phyloP scores from a whole-genome alignment of 37 sponge, comb jelly and placozoan species.

The Beroe forskalii region DNA sequence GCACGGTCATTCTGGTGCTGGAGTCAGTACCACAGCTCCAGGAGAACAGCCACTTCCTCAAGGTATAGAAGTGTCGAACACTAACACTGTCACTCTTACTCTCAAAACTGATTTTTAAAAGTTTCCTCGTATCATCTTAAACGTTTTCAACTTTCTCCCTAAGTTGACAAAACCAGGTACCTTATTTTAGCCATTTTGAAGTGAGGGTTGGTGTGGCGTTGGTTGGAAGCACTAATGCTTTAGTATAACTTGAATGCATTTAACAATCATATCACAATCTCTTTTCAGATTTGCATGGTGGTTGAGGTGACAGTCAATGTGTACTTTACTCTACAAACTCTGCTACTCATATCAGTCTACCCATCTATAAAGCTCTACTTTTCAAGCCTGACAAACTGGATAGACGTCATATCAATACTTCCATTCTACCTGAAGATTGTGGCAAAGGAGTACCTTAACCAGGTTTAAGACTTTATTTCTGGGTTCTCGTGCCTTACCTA shows the following conservation, averaged over 20 bases:
- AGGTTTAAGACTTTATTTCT: background rate
- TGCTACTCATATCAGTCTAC: conserved; percentile 19
- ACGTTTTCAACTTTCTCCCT: too few species aligned
- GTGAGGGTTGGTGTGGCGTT: too few species aligned
- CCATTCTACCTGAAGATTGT: conserved; percentile 23
- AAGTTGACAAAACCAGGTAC: too few species aligned
- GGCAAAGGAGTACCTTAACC: background rate
- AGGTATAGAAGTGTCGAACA: too few species aligned
- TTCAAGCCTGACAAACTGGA: conserved; percentile 11
- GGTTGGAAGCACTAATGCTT: too few species aligned
- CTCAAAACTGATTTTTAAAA: too few species aligned
- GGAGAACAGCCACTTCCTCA: too few species aligned
- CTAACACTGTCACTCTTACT: too few species aligned
- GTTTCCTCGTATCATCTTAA: too few species aligned
- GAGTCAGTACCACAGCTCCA: background rate
- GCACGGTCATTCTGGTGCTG: conserved; percentile 12
- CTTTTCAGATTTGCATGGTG: background rate
- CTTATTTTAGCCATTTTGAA: too few species aligned
- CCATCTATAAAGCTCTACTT: conserved; percentile 17
- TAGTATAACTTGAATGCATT: too few species aligned
- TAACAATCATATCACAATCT: background rate
- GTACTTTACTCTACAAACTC: conserved; percentile 10
- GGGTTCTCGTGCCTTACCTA: too few species aligned
- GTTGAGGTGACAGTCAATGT: background rate
- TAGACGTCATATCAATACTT: conserved; percentile 20